These are phyloP conservation scores for Varroa destructor DNA, from an alignment of 1,140 invertebrate genomes.

Conservation along the genomic window DNA sequence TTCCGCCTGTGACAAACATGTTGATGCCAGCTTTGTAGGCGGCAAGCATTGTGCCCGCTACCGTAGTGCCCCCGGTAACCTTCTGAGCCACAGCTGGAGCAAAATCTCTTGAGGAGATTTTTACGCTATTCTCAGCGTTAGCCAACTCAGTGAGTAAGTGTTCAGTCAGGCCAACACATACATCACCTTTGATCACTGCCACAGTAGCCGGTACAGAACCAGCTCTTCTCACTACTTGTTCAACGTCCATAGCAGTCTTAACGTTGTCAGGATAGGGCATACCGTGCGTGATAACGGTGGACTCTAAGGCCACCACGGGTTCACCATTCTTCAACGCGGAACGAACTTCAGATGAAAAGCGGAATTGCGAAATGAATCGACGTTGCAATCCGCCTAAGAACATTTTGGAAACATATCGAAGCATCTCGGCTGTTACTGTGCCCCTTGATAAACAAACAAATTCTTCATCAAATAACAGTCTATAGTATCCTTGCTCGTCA, in stretches of 20 bases:
- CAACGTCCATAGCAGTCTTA: conserved; percentile 64
- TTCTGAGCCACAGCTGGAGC: conserved; percentile 39
- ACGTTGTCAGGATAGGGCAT: conserved; percentile 90
- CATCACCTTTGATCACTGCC: conserved; percentile 65
- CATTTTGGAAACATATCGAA: background rate
- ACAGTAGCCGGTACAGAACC: conserved; percentile 87
- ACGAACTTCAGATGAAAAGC: conserved; percentile 39
- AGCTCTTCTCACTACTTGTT: conserved; percentile 56
- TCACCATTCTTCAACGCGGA: conserved; percentile 46
- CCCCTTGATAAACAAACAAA: background rate
- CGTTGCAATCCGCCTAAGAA: background rate
- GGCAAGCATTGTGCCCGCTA: conserved; percentile 78
- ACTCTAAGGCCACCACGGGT: conserved; percentile 85
- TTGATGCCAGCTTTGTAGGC: conserved; percentile 64
- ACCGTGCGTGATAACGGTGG: conserved; percentile 94
- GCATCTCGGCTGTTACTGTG: background rate
- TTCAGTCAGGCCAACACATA: conserved; percentile 56
- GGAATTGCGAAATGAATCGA: background rate
- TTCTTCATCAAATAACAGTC: background rate
- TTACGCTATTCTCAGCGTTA: background rate
- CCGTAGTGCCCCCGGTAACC: conserved; percentile 82
- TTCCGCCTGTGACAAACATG: conserved; percentile 83
- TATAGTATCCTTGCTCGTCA: too few species aligned
- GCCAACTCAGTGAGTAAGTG: conserved; percentile 8
- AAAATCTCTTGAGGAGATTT: conserved; percentile 1